Percentiles rank a stretch among this genome's conserved stretches.
These are phyloP conservation scores for Andricus grossulariae DNA, from an alignment of 1,140 invertebrate species.

Conservation along the genomic window DNA sequence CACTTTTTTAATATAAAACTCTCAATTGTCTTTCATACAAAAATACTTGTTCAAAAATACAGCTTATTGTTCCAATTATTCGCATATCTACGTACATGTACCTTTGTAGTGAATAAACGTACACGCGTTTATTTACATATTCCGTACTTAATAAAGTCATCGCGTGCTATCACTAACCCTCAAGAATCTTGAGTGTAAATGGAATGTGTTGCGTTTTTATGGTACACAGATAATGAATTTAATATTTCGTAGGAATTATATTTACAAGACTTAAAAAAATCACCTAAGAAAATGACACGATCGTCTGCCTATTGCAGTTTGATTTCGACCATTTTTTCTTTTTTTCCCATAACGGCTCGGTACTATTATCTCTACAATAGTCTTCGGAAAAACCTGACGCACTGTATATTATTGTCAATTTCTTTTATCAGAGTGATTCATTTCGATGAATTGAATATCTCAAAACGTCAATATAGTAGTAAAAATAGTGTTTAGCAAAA, in stretches of 20 bases:
- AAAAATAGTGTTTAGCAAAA: not conserved
- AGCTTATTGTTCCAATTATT: conserved; percentile 39
- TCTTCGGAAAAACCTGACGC: not conserved
- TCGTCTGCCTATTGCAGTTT: conserved; percentile 59
- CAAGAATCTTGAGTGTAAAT: conserved; percentile 58
- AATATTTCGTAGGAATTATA: conserved; percentile 70
- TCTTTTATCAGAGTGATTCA: not conserved
- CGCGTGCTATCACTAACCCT: conserved; percentile 56
- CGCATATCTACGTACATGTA: conserved; percentile 38
- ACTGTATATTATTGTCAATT: not conserved
- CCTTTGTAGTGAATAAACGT: conserved; percentile 49
- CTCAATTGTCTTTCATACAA: conserved; percentile 41
- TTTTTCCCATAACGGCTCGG: not conserved
- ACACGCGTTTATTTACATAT: conserved; percentile 58
- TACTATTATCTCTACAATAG: not conserved
- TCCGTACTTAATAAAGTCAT: conserved; percentile 58
- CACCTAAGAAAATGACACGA: conserved; percentile 65
- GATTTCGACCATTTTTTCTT: conserved; percentile 41
- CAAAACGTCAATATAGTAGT: not conserved
- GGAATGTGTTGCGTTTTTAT: conserved; percentile 73
- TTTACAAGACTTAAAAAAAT: conserved; percentile 74
- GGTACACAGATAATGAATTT: conserved; percentile 70
- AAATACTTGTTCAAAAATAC: conserved; percentile 47
- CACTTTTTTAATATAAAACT: conserved; percentile 48
- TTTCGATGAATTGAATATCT: not conserved